These are phyloP conservation scores for Protobothrops mucrosquamatus DNA, from an alignment of 2,113 vertebrate species.

Conservation along the genomic window DNA sequence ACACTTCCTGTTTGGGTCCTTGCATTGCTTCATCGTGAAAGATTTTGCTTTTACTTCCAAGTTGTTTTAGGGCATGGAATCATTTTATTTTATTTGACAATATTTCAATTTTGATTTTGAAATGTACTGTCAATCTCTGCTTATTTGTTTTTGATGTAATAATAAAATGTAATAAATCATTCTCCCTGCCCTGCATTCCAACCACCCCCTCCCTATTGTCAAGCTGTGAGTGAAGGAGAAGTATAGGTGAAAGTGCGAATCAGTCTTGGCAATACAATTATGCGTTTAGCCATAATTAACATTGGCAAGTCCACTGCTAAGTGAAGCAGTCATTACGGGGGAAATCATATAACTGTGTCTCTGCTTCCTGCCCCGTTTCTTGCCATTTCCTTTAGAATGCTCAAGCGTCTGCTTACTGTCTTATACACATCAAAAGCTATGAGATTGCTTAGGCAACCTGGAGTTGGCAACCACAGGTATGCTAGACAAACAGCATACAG, in stretches of 20 bases:
- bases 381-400: neutral
- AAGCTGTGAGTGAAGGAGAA: too few relatives aligned
- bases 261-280: too few relatives aligned
- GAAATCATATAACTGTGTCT: neutral
- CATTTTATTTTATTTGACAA: neutral
- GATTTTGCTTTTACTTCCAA: neutral
- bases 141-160: neutral
- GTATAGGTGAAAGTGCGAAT: too few relatives aligned
- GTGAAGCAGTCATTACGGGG: neutral
- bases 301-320: neutral
- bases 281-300: neutral
- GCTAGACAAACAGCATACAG: too few relatives aligned
- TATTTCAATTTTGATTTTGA: conserved; percentile 2
- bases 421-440: neutral
- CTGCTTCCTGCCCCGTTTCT: neutral
- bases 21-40: neutral
- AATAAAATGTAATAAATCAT: too few relatives aligned
- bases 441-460: neutral
- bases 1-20: neutral
- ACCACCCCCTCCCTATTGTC: too few relatives aligned
- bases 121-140: neutral
- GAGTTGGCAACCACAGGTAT: too few relatives aligned
- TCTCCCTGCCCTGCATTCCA: too few relatives aligned
- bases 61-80: neutral
- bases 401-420: neutral